A percentile compares a stretch with the other conserved stretches of the same genome.
phyloP scores from a whole-genome alignment of 2,797 vertebrate species.

The Heterohyrax brucei region DNA sequence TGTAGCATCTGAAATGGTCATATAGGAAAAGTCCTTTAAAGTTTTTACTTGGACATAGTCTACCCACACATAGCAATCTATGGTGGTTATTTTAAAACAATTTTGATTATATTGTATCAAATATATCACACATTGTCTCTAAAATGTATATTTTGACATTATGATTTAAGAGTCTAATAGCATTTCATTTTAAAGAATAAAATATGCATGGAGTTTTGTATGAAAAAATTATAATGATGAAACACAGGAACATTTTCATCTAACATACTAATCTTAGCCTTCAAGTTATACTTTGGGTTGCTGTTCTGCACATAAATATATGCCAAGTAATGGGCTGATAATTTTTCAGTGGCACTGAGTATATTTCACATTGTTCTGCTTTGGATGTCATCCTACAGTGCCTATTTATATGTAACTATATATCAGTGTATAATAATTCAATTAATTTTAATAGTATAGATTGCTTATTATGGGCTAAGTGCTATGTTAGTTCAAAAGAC shows the following conservation, averaged over 20 bases:
- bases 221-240: slow-evolving; percentile 50
- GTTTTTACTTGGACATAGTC: slow-evolving; percentile 62
- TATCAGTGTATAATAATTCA: slow-evolving; percentile 35
- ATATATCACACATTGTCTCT: slow-evolving; percentile 58
- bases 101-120: slow-evolving; percentile 26
- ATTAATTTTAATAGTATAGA: slow-evolving; percentile 24
- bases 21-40: slow-evolving; percentile 60
- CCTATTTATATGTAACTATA: background rate
- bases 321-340: background rate
- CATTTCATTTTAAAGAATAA: slow-evolving; percentile 71
- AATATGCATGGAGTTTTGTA: slow-evolving; percentile 48
- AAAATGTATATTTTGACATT: slow-evolving; percentile 70
- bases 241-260: background rate
- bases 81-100: slow-evolving; percentile 38
- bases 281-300: background rate
- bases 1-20: slow-evolving; percentile 53
- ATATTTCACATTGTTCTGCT: slow-evolving; percentile 39
- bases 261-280: slow-evolving; percentile 25
- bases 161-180: slow-evolving; percentile 4
- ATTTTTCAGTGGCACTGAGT: slow-evolving; percentile 11
- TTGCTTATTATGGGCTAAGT: slow-evolving; percentile 41
- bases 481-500: background rate
- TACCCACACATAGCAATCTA: background rate
- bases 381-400: background rate
- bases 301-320: background rate